Evolutionary conservation across 2,888 invertebrate species (phyloP), one percentile per base, ranked within the genome.

Genomic region (Endotricha flammealis): DNA sequence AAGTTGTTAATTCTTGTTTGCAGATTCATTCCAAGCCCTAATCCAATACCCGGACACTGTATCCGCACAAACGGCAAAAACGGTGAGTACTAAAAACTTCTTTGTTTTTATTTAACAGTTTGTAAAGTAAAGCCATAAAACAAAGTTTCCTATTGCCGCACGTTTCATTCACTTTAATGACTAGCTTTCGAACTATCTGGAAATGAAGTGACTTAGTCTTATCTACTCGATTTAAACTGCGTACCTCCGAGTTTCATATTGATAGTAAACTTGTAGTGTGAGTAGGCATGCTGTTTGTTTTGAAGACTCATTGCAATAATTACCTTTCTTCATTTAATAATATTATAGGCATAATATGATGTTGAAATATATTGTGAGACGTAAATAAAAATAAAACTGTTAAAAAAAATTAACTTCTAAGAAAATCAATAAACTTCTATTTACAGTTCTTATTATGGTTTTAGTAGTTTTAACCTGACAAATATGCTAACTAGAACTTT

Each of bases 1-100:
- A n/a, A n/a, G n/a, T n/a, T n/a, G n/a, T n/a, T n/a, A n/a, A n/a
- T n/a, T n/a, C n/a, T 74, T 73, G 68, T 70, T 90, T 89, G 54
- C 91, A 96, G 96, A 94, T 89, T 94, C 95, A 87, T 97, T 97
- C 91, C 96, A 99, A 93, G 99, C 99, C 51, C 92, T 99, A 73
- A 97, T 99, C 82, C 99, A 99, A 89, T 98, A 98, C 87, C 95
- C 97, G 58, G 99, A 99, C 88, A 95, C 98, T 48, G 92, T 95
- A 71, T 95, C 97, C 56, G 99, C 99, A 55, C 98, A 98, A 87
- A 93, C 96, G 64, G 99, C 99, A 68, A 99, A 98, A 91, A 90
- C 93, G 88, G 94, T 95, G 81, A 91, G 92, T 90, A 73, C 56
- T 62, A 58, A 69, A 67, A 56, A 64, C 64, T 73, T 72, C 53